Percentiles rank a stretch among this genome's conserved stretches.
These are phyloP conservation scores for Meliscaeva auricollis DNA, from an alignment of 2,888 invertebrate species.

Conservation along the genomic window DNA sequence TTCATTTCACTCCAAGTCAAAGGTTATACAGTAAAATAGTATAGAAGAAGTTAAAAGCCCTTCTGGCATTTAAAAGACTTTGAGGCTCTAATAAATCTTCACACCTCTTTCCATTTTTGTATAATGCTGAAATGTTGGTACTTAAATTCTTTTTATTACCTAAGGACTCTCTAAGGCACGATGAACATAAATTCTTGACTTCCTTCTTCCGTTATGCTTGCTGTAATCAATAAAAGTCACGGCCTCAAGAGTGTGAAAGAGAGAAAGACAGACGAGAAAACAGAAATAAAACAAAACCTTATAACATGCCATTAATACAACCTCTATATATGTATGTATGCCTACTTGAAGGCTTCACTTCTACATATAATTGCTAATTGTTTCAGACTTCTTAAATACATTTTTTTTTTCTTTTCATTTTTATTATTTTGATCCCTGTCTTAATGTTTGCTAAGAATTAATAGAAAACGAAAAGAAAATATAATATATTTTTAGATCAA, in stretches of 20 bases:
- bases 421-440: slow-evolving; percentile 16
- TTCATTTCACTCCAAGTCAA: background rate
- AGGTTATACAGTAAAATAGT: background rate
- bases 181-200: slow-evolving; percentile 47
- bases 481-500: slow-evolving; percentile 5
- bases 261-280: background rate
- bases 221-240: slow-evolving; percentile 51
- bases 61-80: background rate
- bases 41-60: background rate
- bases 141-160: slow-evolving; percentile 30
- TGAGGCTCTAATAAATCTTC: background rate
- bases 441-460: slow-evolving; percentile 2
- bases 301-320: slow-evolving; percentile 37
- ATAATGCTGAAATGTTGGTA: slow-evolving; percentile 30
- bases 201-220: background rate
- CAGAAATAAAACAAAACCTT: slow-evolving; percentile 5
- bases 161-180: slow-evolving; percentile 36
- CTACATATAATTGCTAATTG: slow-evolving; percentile 27
- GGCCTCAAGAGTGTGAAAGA: background rate
- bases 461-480: background rate
- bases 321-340: too few species aligned
- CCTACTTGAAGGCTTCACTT: slow-evolving; percentile 15
- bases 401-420: background rate
- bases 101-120: background rate
- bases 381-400: too few species aligned